A percentile compares a stretch with the other conserved stretches of the same genome.
Evolutionary conservation across 2,888 invertebrate species (phyloP).

Genomic region (Drosophila trichaetosa): DNA sequence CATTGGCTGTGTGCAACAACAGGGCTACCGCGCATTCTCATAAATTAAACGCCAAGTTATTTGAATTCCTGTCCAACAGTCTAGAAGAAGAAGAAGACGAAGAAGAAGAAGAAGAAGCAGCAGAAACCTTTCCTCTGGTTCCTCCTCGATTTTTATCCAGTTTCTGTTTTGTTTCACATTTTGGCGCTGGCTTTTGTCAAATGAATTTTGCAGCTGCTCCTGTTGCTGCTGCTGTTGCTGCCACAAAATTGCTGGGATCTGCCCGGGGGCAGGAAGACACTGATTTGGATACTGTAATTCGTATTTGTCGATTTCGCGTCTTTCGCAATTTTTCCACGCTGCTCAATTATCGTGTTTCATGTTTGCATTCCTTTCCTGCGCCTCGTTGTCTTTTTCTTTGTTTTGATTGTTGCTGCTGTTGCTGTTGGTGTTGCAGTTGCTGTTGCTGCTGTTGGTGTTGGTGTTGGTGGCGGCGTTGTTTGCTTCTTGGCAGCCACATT

Average conservation of each 20-base stretch:
- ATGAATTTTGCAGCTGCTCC: constrained; percentile 83
- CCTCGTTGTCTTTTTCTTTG: constrained; percentile 33
- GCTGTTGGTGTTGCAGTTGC: constrained; percentile 2
- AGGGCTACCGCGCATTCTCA: constrained; percentile 80
- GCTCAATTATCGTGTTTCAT: constrained; percentile 79
- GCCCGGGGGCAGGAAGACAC: constrained; percentile 66
- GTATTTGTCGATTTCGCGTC: constrained; percentile 81
- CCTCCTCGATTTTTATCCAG: not conserved
- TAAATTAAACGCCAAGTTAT: constrained; percentile 83
- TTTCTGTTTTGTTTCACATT: constrained; percentile 53
- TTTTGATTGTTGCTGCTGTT: constrained; percentile 6
- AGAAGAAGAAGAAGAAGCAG: not conserved
- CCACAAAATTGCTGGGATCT: constrained; percentile 62
- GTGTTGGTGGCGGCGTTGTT: constrained; percentile 16
- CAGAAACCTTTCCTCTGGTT: not conserved
- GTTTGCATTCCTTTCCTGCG: constrained; percentile 68
- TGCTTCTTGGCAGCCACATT: constrained; percentile 57
- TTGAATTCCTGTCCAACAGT: constrained; percentile 74
- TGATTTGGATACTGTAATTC: constrained; percentile 82
- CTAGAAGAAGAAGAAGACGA: not conserved
- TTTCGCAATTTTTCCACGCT: constrained; percentile 81
- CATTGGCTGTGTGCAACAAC: constrained; percentile 15
- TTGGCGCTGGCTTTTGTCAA: constrained; percentile 71
- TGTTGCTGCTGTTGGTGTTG: constrained; percentile 4
- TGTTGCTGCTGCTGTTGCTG: constrained; percentile 10